Evolutionary conservation across 2,797 vertebrate species (phyloP), one percentile per base, ranked within the genome.

Genomic region (Anolis apletophallus): DNA sequence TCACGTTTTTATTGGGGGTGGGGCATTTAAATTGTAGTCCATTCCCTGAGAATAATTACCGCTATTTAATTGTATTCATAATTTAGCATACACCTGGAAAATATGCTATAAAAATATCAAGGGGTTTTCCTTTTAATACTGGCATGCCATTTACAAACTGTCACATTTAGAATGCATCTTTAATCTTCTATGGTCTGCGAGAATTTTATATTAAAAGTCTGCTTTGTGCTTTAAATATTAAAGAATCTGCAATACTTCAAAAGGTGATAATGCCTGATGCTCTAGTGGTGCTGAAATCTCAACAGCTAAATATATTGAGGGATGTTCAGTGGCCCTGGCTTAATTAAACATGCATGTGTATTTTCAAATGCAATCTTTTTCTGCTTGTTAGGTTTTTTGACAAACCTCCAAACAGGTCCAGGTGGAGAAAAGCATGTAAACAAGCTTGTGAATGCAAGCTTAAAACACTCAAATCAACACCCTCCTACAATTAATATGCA

Each of bases 271-370:
- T 97, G 97, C 96, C 93, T 96, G 95, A 97, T 97, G 96, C 96
- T 97, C 96, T 94, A 92, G 96, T 96, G 96, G 96, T 93, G 93
- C 95, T 97, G 96, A 96, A 96, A 96, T 97, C 97, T 98, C 97
- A 95, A 96, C 97, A 96, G 96, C 96, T 96, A 97, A 96, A 96
- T 96, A 96, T 97, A 96, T 91, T 94, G 96, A 97, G 95, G 95
- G 94, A 96, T 96, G 89, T 95, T 95, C 94, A 91, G 94, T 95
- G 96, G 96, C 97, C 97, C 97, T 95, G 96, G 96, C 95, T 95
- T 98, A 98, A 99, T 99, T 99, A 99, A 99, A 98, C 97, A 98
- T 98, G 98, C 97, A 98, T 98, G 97, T 96, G 95, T 97, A 95
- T 97, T 97, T 97, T 97, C 97, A 97, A 96, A 97, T 97, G 95